These are phyloP conservation scores for Drosophila ananassae DNA, from an alignment of 1,140 invertebrate genomes.

Conservation along the genomic window DNA sequence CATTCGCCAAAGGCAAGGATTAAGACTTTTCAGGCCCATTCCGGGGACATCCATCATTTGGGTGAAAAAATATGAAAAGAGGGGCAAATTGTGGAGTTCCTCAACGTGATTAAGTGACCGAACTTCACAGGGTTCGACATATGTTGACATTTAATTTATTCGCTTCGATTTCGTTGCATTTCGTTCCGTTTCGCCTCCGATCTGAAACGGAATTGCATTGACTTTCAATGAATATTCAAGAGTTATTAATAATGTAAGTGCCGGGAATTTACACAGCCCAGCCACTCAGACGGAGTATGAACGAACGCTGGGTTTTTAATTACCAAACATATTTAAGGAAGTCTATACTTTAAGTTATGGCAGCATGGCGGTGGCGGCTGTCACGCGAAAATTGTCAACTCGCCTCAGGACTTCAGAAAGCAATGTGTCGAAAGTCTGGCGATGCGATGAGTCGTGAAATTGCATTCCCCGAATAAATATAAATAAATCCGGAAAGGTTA, in stretches of 20 bases:
- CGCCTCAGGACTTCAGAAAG: not conserved
- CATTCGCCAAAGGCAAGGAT: constrained; percentile 8
- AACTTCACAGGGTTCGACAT: constrained; percentile 27
- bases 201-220: constrained; percentile 34
- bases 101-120: constrained; percentile 67
- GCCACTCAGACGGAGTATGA: constrained; percentile 11
- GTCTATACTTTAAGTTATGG: constrained; percentile 10
- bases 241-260: constrained; percentile 53
- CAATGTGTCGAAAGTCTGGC: constrained; percentile 35
- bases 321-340: constrained; percentile 25
- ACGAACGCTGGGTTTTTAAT: constrained; percentile 28
- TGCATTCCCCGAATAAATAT: constrained; percentile 14
- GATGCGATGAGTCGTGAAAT: constrained; percentile 56
- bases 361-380: not conserved
- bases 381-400: constrained; percentile 15
- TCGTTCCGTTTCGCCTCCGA: constrained; percentile 1
- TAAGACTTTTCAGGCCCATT: constrained; percentile 2
- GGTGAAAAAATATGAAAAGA: constrained; percentile 23
- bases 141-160: constrained; percentile 76
- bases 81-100: constrained; percentile 9
- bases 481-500: constrained; percentile 1
- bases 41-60: constrained; percentile 22
- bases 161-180: constrained; percentile 9
- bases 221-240: constrained; percentile 67
- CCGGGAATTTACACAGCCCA: constrained; percentile 20